phyloP scores from a whole-genome alignment of 2,797 vertebrate species.

The Octomys mimax region DNA sequence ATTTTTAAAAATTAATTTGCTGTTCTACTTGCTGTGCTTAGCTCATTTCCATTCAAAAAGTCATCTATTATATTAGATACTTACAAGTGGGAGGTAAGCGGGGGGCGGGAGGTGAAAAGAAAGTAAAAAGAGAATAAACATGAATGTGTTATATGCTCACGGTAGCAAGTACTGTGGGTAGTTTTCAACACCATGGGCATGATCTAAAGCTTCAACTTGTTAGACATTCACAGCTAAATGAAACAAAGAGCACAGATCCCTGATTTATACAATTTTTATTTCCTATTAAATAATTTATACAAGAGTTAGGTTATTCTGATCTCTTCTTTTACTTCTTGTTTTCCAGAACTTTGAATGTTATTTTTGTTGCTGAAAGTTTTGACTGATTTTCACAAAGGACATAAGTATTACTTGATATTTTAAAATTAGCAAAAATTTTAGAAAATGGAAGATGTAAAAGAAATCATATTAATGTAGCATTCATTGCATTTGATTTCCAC shows the following conservation, averaged over 20 bases:
- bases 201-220: background rate
- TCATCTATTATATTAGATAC: background rate
- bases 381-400: background rate
- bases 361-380: constrained; percentile 9
- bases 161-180: background rate
- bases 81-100: background rate
- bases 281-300: constrained; percentile 1
- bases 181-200: background rate
- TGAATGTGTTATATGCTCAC: background rate
- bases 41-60: background rate
- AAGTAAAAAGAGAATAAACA: background rate
- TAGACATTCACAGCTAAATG: background rate
- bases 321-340: background rate
- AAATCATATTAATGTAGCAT: background rate
- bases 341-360: background rate
- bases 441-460: background rate
- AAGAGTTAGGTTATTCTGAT: background rate
- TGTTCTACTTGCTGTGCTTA: background rate
- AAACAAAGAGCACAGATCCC: background rate
- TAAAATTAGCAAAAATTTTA: constrained; percentile 11
- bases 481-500: background rate
- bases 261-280: background rate
- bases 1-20: background rate
- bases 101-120: background rate
- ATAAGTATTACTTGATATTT: background rate